Evolutionary conservation across 2,888 invertebrate species (phyloP).

Genomic region (Tenthredo mesomela): DNA sequence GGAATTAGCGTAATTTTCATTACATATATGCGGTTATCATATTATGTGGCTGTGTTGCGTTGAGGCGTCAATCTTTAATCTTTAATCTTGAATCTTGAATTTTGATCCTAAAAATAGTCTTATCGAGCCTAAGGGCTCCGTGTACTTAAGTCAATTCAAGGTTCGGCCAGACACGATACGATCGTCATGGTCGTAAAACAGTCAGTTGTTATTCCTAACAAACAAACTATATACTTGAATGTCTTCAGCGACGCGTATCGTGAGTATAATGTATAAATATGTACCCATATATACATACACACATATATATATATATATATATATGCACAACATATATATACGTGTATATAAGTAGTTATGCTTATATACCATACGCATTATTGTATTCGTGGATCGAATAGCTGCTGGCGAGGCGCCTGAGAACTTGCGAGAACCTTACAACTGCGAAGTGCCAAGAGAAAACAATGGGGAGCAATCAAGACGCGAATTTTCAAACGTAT

Average conservation of each 20-base stretch:
- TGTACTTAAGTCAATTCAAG: slow-evolving; percentile 34
- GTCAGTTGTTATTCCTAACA: slow-evolving; percentile 39
- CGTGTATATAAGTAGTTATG: background rate
- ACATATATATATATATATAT: background rate
- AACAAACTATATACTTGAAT: slow-evolving; percentile 40
- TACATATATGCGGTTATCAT: background rate
- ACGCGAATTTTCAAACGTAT: slow-evolving; percentile 29
- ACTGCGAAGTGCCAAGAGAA: slow-evolving; percentile 33
- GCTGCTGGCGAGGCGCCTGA: slow-evolving; percentile 49
- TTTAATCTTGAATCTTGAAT: background rate
- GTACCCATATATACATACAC: background rate
- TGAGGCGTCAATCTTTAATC: background rate
- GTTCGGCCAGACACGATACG: slow-evolving; percentile 23
- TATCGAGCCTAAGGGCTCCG: slow-evolving; percentile 25
- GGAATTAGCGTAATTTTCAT: background rate
- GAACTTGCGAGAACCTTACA: slow-evolving; percentile 44
- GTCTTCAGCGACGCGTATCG: slow-evolving; percentile 42
- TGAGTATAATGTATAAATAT: slow-evolving; percentile 32
- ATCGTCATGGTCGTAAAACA: slow-evolving; percentile 41
- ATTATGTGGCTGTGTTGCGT: background rate
- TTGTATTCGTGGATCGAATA: slow-evolving; percentile 49
- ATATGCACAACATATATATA: too few species aligned
- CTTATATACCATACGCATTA: slow-evolving; percentile 15
- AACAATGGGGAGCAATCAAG: slow-evolving; percentile 44
- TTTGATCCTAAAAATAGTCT: background rate